Conservation (phyloP, 2,797 vertebrate genomes). For the Chrysocyon brachyurus region DNA sequence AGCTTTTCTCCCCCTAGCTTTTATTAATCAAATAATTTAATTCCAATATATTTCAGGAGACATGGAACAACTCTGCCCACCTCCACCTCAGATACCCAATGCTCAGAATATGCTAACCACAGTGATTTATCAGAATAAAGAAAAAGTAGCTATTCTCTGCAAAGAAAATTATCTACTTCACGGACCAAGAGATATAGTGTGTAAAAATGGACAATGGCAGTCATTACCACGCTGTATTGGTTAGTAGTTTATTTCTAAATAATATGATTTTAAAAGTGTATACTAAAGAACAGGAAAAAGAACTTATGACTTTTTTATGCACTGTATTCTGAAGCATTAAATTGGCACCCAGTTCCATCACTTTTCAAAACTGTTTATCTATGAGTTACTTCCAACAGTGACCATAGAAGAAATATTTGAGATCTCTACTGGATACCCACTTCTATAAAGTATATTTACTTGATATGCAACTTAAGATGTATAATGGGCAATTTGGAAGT, state of each 20-base stretch:
- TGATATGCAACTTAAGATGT: background rate
- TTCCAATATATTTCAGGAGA: constrained; percentile 58
- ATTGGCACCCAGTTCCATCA: background rate
- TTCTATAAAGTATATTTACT: background rate
- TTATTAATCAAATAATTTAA: background rate
- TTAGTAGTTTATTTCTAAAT: constrained; percentile 67
- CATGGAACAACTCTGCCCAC: constrained; percentile 66
- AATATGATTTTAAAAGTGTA: background rate
- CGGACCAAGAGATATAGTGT: constrained; percentile 69
- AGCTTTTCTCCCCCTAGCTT: background rate
- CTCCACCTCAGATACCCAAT: constrained; percentile 83
- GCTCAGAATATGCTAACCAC: constrained; percentile 46
- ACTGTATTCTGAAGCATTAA: background rate
- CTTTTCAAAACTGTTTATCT: background rate
- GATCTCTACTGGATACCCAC: background rate
- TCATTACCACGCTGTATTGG: constrained; percentile 85
- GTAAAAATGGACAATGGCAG: constrained; percentile 82
- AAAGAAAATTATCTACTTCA: constrained; percentile 42
- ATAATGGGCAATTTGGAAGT: background rate
- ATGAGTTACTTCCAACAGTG: background rate
- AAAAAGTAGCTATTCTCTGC: constrained; percentile 76
- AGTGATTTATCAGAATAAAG: constrained; percentile 72
- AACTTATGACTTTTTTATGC: background rate
- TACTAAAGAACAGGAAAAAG: background rate
- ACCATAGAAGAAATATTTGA: background rate